These are phyloP conservation scores for Dione vanillae DNA, from an alignment of 2,888 invertebrate genomes.

Conservation along the genomic window DNA sequence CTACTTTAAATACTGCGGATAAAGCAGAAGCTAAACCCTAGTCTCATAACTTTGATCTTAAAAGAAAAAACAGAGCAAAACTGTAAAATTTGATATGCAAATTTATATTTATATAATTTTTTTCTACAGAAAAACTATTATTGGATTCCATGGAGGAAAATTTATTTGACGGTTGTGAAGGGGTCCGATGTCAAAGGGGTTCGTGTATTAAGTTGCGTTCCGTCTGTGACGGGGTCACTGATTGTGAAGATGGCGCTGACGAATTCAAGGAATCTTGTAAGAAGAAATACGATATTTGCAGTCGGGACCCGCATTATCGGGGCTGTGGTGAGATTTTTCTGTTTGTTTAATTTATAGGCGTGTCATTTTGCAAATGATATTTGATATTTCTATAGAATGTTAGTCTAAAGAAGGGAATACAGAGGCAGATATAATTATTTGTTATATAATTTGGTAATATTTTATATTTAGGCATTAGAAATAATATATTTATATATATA, in stretches of 20 bases:
- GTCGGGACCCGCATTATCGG: conserved; percentile 60
- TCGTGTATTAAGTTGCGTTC: conserved; percentile 84
- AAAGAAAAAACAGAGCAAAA: too few relatives aligned
- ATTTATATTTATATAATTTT: background rate
- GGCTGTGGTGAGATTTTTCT: conserved; percentile 68
- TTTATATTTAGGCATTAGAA: too few relatives aligned
- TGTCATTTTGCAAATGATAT: background rate
- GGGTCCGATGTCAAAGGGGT: conserved; percentile 88
- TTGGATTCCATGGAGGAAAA: conserved; percentile 46
- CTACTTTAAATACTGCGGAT: too few relatives aligned
- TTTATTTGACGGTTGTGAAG: conserved; percentile 75
- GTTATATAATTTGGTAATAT: too few relatives aligned
- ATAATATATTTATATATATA: too few relatives aligned
- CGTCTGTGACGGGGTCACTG: conserved; percentile 87
- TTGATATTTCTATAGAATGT: background rate
- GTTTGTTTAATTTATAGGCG: background rate
- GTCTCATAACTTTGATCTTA: too few relatives aligned
- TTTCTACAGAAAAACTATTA: conserved; percentile 41
- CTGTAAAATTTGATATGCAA: background rate
- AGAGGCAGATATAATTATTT: background rate
- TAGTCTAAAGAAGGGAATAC: too few relatives aligned
- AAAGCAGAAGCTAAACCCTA: too few relatives aligned
- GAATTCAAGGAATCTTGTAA: conserved; percentile 82
- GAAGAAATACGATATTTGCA: conserved; percentile 61
- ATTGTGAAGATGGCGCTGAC: conserved; percentile 89